phyloP scores from a whole-genome alignment of 2,113 vertebrate genomes.

The Columba janthina region DNA sequence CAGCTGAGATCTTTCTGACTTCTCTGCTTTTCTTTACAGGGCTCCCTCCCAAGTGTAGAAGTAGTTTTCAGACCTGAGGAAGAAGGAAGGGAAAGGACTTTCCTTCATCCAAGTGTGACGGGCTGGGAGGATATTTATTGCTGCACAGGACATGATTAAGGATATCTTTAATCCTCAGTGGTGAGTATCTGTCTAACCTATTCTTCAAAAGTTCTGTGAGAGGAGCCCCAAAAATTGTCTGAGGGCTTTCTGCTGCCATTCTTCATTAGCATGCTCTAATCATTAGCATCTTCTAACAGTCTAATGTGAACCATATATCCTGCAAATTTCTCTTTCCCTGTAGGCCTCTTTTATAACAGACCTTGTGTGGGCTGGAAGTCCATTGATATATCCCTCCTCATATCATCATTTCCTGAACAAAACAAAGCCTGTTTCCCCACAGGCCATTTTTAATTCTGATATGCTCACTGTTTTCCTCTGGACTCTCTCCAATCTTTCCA shows the following conservation, averaged over 20 bases:
- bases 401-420: not conserved
- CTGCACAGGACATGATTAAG: not conserved
- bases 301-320: not conserved
- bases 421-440: not conserved
- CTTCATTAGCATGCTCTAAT: not conserved
- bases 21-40: not conserved
- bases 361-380: not conserved
- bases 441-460: not conserved
- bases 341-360: not conserved
- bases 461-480: not conserved
- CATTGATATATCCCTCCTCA: not conserved
- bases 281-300: not conserved
- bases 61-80: not conserved
- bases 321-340: not conserved
- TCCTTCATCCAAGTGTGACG: fast-evolving
- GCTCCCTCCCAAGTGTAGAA: not conserved
- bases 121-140: not conserved
- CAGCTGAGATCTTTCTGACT: not conserved
- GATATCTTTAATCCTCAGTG: not conserved
- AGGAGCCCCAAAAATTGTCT: not conserved
- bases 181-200: not conserved
- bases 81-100: not conserved
- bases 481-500: not conserved
- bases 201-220: not conserved
- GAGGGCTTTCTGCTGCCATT: not conserved